A percentile compares a stretch with the other conserved stretches of the same genome.
phyloP scores from a whole-genome alignment of 2,888 invertebrate genomes.

The Pachymerium ferrugineum region DNA sequence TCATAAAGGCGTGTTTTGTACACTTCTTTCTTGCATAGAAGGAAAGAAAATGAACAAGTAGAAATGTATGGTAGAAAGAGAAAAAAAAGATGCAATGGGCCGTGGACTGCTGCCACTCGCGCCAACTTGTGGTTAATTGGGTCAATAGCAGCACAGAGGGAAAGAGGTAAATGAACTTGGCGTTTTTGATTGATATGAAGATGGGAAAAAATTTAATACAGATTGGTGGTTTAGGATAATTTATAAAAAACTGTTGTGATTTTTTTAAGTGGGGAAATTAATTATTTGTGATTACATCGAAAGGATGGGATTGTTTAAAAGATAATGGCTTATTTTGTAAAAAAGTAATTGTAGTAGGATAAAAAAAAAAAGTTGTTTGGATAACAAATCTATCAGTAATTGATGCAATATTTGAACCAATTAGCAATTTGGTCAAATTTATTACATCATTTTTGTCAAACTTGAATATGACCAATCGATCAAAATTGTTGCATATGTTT shows the following conservation, averaged over 20 bases:
- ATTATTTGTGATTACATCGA: too few species aligned
- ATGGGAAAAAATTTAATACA: neutral
- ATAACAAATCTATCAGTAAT: too few species aligned
- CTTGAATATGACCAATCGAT: too few species aligned
- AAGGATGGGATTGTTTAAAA: too few species aligned
- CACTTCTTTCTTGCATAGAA: neutral
- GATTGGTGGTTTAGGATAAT: neutral
- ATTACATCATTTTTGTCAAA: too few species aligned
- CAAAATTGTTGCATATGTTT: too few species aligned
- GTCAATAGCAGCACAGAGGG: neutral
- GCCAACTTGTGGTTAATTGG: neutral
- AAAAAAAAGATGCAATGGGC: neutral
- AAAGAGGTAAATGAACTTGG: neutral
- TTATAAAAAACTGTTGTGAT: neutral
- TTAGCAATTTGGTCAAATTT: too few species aligned
- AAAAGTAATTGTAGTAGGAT: too few species aligned
- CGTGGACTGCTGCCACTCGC: neutral
- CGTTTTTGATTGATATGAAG: neutral
- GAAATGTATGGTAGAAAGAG: neutral
- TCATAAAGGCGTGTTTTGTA: neutral
- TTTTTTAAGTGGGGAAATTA: neutral
- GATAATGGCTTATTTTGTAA: too few species aligned
- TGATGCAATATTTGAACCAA: too few species aligned
- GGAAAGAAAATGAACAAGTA: neutral
- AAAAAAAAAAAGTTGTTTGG: too few species aligned